phyloP scores from a whole-genome alignment of 2,113 vertebrate species.

The Fregata magnificens region DNA sequence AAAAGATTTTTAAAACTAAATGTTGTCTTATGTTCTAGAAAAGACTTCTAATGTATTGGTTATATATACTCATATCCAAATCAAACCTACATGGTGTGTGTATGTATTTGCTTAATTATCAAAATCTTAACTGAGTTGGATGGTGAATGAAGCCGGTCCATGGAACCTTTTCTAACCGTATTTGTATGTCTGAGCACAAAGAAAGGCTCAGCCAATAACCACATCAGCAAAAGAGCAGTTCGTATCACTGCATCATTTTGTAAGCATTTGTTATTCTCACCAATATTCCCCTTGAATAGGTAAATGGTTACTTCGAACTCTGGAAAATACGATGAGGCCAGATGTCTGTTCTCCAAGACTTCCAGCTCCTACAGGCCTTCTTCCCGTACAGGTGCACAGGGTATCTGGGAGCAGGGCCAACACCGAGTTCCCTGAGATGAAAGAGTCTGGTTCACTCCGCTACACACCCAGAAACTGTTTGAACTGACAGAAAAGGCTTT shows the following conservation, averaged over 20 bases:
- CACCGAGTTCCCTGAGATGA: no score
- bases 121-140: neutral
- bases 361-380: accelerated
- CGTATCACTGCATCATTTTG: neutral
- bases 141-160: neutral
- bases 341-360: neutral
- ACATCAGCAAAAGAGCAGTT: neutral
- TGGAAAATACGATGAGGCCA: neutral
- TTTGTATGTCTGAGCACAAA: neutral
- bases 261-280: neutral
- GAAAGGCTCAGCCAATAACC: neutral
- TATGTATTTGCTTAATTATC: neutral
- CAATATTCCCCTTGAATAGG: neutral
- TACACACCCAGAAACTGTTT: neutral
- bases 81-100: neutral
- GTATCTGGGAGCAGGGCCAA: neutral
- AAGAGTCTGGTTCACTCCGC: neutral
- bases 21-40: neutral
- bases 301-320: neutral
- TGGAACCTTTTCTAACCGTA: neutral
- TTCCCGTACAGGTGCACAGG: neutral
- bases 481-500: neutral
- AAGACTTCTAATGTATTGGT: neutral
- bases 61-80: neutral
- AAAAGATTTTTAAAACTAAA: neutral